Base-by-base conservation (phyloP, 2,113 vertebrate genomes). In the Crocuta crocuta region DNA sequence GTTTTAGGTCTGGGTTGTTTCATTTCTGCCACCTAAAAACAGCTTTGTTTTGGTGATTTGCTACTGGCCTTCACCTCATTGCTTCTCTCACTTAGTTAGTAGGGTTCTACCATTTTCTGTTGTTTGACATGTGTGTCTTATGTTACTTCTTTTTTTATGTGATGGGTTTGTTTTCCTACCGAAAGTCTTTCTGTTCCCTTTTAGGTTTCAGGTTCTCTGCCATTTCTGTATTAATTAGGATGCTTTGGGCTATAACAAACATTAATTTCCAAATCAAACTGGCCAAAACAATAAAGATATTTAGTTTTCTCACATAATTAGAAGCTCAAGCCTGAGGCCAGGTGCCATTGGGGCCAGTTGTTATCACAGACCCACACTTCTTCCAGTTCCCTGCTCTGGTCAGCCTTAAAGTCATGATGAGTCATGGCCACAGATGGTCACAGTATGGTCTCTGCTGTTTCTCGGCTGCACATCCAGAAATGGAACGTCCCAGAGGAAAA, bases 1-100 rank as follows among this genome's bases (percentile, higher is more conserved):
- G 21, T 43, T 73, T 91, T 91, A 63, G 63, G 35, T 94, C n/a
- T 95, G 61, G 23, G 91, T 71, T 94, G 48, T 86, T 96, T 80
- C 10, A 4, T 89, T 97, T 95, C 39, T 79, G 43, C 39, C 76
- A 58, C 48, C 50, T 48, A 33, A 78, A 35, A 85, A 89, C 78
- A 21, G 13, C 21, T 33, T 33, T 15, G 10, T 39, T 89, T 65
- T 35, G 13, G 35, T 80, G 15, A 66, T 39, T 78, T 84, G 53
- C 84, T 58, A 10, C 33, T 24, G 53, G 33, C 11, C 31, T 89
- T 94, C 0, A 2, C 45, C 43, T 61, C 31, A 13, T 26, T 58
- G 28, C 35, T 61, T 92, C 48, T 80, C 65, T 31, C 12, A 23
- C 5, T 80, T 61, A 24, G 13, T 89, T 70, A 19, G 33, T 48